Evolutionary conservation across 2,113 vertebrate genomes (phyloP), one percentile per base, ranked within the genome.

Genomic region (zebrafish (Danio rerio)): DNA sequence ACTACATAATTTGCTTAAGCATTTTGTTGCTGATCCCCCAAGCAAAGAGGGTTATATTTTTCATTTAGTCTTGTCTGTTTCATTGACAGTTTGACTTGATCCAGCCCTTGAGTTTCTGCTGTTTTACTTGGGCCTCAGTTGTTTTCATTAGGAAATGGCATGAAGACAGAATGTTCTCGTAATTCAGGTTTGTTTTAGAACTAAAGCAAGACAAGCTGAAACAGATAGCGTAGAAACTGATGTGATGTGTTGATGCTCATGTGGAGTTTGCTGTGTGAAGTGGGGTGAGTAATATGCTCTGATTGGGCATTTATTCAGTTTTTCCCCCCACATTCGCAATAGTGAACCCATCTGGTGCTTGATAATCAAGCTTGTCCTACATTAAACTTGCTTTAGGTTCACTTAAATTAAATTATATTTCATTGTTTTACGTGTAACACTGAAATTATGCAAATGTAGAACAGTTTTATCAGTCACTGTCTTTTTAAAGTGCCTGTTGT

Each of bases 121-220:
- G 80, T 65, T 74, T 50, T 65, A 13, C 16, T 56, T 81, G 80
- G 68, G 20, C 58, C 5, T 71, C 20, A 3, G 2, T 61, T 72
- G 80, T 81, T 73, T 72, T 69, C 9, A 2, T 81, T 81, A 18
- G 18, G 18, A 75, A 71, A 53, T 58, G 40, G 20, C 61, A 18
- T 0, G 7, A 12, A 52, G 31, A 47, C 43, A 21, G 31, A 63
- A 52, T 56, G 47, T 63, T 81, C 47, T 73, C 6, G 65, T 80
- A 63, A 52, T 53, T 75, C 71, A 21, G 80, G 49, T 82, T 82
- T 82, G 80, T 45, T 66, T 74, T 49, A 56, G 42, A 74, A 75
- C 49, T 4, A n/a, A 53, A 47, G 61, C 59, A 75, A 63, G 69
- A 81, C 56, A 40, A 40, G 50, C 59, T 0, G 18, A 20, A 63